phyloP scores from a whole-genome alignment of 2,888 invertebrate genomes.

The Toxonevra muliebris region DNA sequence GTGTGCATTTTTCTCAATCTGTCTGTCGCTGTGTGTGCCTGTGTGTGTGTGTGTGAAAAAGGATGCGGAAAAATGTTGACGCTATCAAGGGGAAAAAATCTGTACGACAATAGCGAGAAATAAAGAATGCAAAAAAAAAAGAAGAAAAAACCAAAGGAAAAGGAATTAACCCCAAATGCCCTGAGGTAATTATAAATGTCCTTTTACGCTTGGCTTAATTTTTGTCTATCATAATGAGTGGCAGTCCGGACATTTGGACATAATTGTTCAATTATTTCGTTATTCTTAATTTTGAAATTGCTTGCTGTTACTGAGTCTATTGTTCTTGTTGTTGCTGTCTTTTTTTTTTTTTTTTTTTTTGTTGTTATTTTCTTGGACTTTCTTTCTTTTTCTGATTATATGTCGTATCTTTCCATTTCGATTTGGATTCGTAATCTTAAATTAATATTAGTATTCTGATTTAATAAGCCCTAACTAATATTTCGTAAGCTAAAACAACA shows the following conservation, averaged over 20 bases:
- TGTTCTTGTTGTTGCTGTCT: too few relatives aligned
- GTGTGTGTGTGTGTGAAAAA: constrained; percentile 3
- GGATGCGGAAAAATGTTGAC: constrained; percentile 21
- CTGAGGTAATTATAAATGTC: constrained; percentile 62
- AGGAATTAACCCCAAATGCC: constrained; percentile 55
- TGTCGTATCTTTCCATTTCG: too few relatives aligned
- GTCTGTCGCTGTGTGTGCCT: not conserved
- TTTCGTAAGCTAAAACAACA: too few relatives aligned
- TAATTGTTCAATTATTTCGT: constrained; percentile 62
- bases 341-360: too few relatives aligned
- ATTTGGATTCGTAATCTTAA: too few relatives aligned
- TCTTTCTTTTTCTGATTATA: too few relatives aligned
- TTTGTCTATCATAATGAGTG: constrained; percentile 56
- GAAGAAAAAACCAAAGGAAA: constrained; percentile 1
- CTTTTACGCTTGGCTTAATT: constrained; percentile 49
- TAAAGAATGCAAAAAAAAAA: constrained; percentile 1
- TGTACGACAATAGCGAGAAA: constrained; percentile 2
- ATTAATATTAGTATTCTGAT: too few relatives aligned
- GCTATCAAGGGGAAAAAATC: constrained; percentile 40
- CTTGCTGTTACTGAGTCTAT: not conserved
- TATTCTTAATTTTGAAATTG: constrained; percentile 44
- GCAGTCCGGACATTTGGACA: constrained; percentile 60
- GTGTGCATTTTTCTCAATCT: not conserved
- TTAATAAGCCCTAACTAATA: too few relatives aligned
- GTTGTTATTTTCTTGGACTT: too few relatives aligned